These are phyloP conservation scores for Caiman crocodilus DNA, from an alignment of 2,797 vertebrate species.

Conservation along the genomic window DNA sequence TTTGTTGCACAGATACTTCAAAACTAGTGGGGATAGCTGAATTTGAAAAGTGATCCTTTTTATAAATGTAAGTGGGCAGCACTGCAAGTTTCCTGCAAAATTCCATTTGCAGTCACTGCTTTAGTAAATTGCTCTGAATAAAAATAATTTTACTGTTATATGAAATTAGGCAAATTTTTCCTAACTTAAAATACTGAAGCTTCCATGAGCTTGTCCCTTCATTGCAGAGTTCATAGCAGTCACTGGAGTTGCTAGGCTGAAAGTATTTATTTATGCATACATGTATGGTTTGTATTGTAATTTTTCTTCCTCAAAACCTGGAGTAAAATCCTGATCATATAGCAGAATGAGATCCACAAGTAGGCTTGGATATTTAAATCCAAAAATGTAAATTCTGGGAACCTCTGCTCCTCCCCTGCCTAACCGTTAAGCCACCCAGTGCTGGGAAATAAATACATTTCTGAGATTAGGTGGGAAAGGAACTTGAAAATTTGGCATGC, in stretches of 20 bases:
- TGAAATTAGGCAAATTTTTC: background rate
- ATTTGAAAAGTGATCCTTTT: background rate
- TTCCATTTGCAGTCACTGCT: background rate
- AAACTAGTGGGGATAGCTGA: background rate
- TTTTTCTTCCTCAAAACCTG: no score
- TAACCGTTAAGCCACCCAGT: no score
- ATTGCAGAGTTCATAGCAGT: background rate
- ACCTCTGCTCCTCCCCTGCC: no score
- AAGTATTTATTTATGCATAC: background rate
- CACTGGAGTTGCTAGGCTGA: background rate
- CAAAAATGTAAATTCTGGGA: no score
- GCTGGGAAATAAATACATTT: no score
- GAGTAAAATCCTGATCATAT: no score
- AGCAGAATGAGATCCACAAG: no score
- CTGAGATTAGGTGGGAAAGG: no score
- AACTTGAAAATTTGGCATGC: no score
- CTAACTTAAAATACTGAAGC: background rate
- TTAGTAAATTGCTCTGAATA: background rate
- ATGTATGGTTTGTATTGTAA: no score
- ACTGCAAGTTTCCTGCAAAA: background rate
- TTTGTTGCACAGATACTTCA: background rate
- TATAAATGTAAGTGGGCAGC: background rate
- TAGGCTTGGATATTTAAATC: no score
- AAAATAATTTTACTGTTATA: background rate
- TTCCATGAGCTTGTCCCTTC: background rate